Conservation (phyloP, 2,797 vertebrate species). For the Sebastolobus altivelis region DNA sequence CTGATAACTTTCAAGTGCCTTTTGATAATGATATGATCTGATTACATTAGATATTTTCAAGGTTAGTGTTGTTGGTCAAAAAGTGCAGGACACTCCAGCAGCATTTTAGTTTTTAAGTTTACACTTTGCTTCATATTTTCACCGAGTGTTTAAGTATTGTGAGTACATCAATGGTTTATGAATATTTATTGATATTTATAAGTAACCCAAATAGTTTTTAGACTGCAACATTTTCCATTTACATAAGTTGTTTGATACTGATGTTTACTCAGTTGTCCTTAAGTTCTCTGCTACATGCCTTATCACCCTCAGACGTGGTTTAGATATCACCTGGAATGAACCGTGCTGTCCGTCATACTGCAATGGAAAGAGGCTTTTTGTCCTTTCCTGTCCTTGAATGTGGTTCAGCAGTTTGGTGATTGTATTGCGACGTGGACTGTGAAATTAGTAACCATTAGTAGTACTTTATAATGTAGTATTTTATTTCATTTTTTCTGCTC, state of each 20-base stretch:
- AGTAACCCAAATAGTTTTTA: not conserved
- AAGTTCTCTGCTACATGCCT: slow-evolving; percentile 14
- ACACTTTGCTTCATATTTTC: not conserved
- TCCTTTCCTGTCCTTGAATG: slow-evolving; percentile 40
- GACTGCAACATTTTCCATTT: not conserved
- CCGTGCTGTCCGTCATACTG: not conserved
- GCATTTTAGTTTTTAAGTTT: not conserved
- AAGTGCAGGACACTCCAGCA: not conserved
- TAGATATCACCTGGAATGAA: not conserved
- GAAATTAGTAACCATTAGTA: not conserved
- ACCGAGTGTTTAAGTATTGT: not conserved
- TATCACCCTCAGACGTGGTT: slow-evolving; percentile 29
- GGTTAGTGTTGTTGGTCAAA: not conserved
- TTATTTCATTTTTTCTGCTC: not conserved
- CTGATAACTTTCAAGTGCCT: slow-evolving; percentile 59
- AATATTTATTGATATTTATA: not conserved
- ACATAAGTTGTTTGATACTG: slow-evolving; percentile 25
- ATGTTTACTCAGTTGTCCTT: slow-evolving; percentile 31
- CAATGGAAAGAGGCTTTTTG: slow-evolving; percentile 5
- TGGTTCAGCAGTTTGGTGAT: slow-evolving; percentile 9
- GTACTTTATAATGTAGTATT: not conserved
- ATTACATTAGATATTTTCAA: slow-evolving; percentile 23
- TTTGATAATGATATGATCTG: slow-evolving; percentile 25
- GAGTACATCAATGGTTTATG: not conserved
- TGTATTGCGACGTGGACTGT: not conserved